Conservation (phyloP, 2,888 invertebrate species). For the Andrena trimmerana region DNA sequence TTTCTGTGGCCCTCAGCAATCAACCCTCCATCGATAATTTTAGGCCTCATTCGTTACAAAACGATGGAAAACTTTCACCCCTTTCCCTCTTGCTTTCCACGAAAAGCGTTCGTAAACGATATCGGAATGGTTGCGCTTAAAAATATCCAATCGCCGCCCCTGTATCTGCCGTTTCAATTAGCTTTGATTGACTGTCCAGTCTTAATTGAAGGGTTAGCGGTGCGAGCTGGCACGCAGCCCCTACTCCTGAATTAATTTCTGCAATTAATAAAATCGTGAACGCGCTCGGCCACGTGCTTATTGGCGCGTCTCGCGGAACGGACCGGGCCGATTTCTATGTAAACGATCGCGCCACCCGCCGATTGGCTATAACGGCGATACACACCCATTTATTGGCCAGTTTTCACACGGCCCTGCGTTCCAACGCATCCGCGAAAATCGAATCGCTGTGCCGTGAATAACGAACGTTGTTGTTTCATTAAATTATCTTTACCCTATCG, state of each 20-base stretch:
- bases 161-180: conserved; percentile 63
- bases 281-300: conserved; percentile 47
- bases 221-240: conserved; percentile 5
- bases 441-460: conserved; percentile 58
- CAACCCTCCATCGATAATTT: no score
- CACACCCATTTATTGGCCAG: conserved; percentile 45
- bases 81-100: not conserved
- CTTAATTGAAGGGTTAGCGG: conserved; percentile 69
- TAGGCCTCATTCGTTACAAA: no score
- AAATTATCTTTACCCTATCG: conserved; percentile 56
- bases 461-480: conserved; percentile 57
- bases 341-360: conserved; percentile 40
- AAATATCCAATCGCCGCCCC: conserved; percentile 44
- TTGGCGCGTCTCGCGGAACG: conserved; percentile 41
- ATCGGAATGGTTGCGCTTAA: conserved; percentile 40
- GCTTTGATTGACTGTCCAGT: conserved; percentile 71
- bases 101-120: conserved; percentile 21
- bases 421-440: conserved; percentile 46
- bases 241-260: conserved; percentile 50
- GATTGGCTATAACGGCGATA: conserved; percentile 58
- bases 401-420: conserved; percentile 47
- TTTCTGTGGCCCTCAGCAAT: no score
- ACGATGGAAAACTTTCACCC: no score
- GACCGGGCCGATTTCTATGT: conserved; percentile 51
- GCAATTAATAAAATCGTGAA: conserved; percentile 67